A percentile compares a stretch with the other conserved stretches of the same genome.
Evolutionary conservation across 2,797 vertebrate species (phyloP).

Genomic region (Peromyscus eremicus): DNA sequence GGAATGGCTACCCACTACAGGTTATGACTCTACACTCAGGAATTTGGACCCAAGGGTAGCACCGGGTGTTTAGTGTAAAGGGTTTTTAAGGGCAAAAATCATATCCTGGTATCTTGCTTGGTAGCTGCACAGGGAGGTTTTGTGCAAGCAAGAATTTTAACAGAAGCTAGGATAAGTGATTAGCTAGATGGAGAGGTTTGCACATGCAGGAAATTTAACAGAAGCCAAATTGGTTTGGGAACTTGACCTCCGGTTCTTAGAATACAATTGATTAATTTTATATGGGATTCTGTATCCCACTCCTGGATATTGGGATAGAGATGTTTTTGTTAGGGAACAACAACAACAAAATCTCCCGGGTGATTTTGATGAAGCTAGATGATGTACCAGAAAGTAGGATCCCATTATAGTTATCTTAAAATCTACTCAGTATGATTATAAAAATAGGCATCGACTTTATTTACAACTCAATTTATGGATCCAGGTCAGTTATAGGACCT

Average conservation of each 20-base stretch:
- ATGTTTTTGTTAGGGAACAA: not conserved
- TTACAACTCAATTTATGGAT: conserved; percentile 53
- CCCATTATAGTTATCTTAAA: not conserved
- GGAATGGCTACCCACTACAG: too few species aligned
- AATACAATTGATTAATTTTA: not conserved
- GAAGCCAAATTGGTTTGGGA: not conserved
- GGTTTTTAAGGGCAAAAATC: not conserved
- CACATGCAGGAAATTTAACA: not conserved
- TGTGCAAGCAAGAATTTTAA: not conserved
- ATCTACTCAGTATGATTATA: not conserved
- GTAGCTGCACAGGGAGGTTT: not conserved
- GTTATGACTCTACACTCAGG: not conserved
- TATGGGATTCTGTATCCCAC: not conserved
- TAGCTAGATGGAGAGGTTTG: not conserved
- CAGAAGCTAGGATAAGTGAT: not conserved
- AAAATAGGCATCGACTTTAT: conserved; percentile 54
- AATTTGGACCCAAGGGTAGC: not conserved
- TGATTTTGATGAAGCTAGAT: not conserved
- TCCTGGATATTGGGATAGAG: not conserved
- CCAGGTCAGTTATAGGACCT: conserved; percentile 38
- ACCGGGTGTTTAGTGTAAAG: not conserved
- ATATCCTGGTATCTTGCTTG: not conserved
- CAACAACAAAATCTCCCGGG: not conserved
- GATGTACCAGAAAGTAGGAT: not conserved
- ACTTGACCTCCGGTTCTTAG: not conserved